These are phyloP conservation scores for Gibbula magus DNA, from an alignment of 2,888 invertebrate species.

Conservation along the genomic window DNA sequence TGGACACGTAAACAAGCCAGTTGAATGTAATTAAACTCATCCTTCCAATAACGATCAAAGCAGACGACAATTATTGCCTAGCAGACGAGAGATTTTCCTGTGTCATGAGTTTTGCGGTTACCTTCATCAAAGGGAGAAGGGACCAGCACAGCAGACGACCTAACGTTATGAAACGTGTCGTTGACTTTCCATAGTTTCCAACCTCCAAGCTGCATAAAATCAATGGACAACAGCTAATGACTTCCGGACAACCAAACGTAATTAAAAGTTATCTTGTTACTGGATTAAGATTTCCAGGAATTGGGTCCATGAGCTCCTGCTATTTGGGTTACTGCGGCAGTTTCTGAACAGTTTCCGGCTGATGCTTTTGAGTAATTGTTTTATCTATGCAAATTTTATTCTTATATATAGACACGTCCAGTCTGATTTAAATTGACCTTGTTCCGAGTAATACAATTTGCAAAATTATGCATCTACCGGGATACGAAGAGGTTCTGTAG, in stretches of 20 bases:
- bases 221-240: not conserved
- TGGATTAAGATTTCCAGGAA: not conserved
- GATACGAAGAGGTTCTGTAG: no score
- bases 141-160: not conserved
- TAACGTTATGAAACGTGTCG: constrained; percentile 19
- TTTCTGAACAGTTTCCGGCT: no score
- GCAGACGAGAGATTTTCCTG: not conserved
- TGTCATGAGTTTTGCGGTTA: not conserved
- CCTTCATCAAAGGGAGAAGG: constrained; percentile 2
- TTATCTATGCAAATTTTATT: no score
- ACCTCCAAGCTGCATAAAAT: not conserved
- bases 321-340: no score
- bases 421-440: no score
- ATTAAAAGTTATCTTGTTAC: not conserved
- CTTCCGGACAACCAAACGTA: constrained; percentile 9
- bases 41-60: constrained; percentile 19
- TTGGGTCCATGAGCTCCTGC: no score
- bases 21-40: constrained; percentile 10
- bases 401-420: no score
- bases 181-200: not conserved
- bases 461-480: no score
- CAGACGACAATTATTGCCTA: not conserved
- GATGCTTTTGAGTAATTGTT: no score
- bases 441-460: no score
- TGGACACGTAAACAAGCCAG: constrained; percentile 18